A percentile compares a stretch with the other conserved stretches of the same genome.
phyloP scores from a whole-genome alignment of 2,888 invertebrate genomes.

The Volucella inanis region DNA sequence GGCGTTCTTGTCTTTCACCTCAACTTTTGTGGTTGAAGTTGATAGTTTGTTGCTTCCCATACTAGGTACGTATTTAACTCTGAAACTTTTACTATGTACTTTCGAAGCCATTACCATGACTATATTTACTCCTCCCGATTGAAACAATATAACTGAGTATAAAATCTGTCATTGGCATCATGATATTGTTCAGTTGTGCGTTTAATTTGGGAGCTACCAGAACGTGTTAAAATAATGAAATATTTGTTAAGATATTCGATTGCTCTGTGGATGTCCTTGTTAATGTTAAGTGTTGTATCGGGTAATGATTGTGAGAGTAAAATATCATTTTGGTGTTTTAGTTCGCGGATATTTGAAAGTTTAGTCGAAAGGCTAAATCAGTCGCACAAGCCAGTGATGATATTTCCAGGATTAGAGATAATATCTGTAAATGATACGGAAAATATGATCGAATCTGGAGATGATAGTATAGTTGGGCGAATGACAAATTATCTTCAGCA shows the following conservation, averaged over 20 bases:
- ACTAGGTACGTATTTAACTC: neutral
- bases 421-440: conserved; percentile 76
- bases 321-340: conserved; percentile 83
- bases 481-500: conserved; percentile 88
- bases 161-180: conserved; percentile 41
- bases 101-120: conserved; percentile 57
- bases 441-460: conserved; percentile 3
- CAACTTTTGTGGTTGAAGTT: conserved; percentile 15
- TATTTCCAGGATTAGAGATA: conserved; percentile 82
- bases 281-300: neutral
- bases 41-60: neutral
- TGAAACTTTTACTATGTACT: conserved; percentile 14
- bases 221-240: conserved; percentile 30
- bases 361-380: conserved; percentile 84
- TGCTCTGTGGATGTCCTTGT: conserved; percentile 2
- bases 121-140: conserved; percentile 58
- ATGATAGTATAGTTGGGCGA: conserved; percentile 81
- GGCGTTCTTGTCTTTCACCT: conserved; percentile 18
- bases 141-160: conserved; percentile 47
- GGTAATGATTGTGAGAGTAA: conserved; percentile 45
- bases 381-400: conserved; percentile 79
- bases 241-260: neutral
- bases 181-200: conserved; percentile 40
- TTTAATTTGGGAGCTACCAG: conserved; percentile 16
- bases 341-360: conserved; percentile 84